Evolutionary conservation across 2,113 vertebrate species (phyloP).

Genomic region (Tragelaphus imberbis): DNA sequence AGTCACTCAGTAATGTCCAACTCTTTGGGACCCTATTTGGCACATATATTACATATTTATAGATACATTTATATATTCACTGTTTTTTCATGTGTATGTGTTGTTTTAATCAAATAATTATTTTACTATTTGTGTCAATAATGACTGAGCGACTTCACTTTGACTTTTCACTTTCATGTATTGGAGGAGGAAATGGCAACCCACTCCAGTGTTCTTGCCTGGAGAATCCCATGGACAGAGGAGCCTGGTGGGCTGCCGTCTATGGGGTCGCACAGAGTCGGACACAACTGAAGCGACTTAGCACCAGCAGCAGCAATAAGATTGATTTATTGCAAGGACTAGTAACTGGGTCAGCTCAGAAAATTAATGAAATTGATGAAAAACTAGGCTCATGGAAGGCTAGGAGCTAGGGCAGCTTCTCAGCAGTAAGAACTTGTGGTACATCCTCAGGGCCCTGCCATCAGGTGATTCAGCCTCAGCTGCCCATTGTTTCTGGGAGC

Average conservation of each 20-base stretch:
- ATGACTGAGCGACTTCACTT: too few species aligned
- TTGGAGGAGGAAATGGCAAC: too few species aligned
- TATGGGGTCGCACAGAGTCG: too few species aligned
- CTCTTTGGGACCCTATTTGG: not conserved
- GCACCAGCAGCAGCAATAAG: too few species aligned
- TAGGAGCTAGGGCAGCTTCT: not conserved
- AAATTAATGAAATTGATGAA: not conserved
- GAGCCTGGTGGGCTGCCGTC: too few species aligned
- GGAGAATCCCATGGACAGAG: too few species aligned
- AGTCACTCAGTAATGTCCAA: accelerated
- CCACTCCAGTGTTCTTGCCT: too few species aligned
- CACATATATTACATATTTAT: not conserved
- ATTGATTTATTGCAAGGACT: not conserved
- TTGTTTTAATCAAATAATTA: not conserved
- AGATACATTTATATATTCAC: not conserved
- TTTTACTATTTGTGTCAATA: not conserved
- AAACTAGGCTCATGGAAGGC: not conserved
- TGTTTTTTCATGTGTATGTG: not conserved
- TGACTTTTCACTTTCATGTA: too few species aligned
- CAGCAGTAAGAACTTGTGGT: too few species aligned
- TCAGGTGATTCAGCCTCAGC: not conserved
- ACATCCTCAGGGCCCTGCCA: accelerated
- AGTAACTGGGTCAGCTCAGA: not conserved
- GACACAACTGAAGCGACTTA: too few species aligned
- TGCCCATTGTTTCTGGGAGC: not conserved